These are phyloP conservation scores for Rosalia funebris DNA, from an alignment of 2,888 invertebrate genomes.

Conservation along the genomic window DNA sequence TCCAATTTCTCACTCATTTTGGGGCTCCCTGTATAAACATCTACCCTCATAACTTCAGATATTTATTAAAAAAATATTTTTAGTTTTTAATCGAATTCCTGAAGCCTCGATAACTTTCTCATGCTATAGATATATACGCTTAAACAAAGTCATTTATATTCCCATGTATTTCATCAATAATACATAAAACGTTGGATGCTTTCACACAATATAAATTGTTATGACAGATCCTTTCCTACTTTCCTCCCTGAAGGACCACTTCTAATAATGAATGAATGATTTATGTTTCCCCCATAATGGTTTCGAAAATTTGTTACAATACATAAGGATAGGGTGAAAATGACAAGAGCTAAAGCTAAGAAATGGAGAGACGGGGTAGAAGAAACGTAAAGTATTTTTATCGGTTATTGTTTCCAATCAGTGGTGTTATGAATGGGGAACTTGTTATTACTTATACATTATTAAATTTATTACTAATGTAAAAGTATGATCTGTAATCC, in stretches of 20 bases:
- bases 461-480: no score
- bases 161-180: conserved; percentile 31
- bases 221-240: conserved; percentile 39
- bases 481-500: no score
- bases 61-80: no score
- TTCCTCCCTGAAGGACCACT: conserved; percentile 32
- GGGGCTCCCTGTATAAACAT: no score
- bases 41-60: no score
- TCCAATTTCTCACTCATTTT: no score
- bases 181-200: conserved; percentile 27
- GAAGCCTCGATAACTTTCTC: no score
- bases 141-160: conserved; percentile 21
- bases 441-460: no score
- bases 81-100: no score
- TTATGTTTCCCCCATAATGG: conserved; percentile 31
- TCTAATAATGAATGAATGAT: conserved; percentile 42
- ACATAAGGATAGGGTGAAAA: conserved; percentile 24
- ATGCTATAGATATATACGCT: conserved; percentile 12
- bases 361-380: not conserved
- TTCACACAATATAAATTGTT: conserved; percentile 40
- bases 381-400: not conserved
- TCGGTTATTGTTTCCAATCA: not conserved
- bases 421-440: no score
- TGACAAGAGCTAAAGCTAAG: conserved; percentile 26
- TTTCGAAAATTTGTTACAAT: conserved; percentile 20